These are phyloP conservation scores for Zonotrichia leucophrys DNA, from an alignment of 2,113 vertebrate genomes.

Conservation along the genomic window DNA sequence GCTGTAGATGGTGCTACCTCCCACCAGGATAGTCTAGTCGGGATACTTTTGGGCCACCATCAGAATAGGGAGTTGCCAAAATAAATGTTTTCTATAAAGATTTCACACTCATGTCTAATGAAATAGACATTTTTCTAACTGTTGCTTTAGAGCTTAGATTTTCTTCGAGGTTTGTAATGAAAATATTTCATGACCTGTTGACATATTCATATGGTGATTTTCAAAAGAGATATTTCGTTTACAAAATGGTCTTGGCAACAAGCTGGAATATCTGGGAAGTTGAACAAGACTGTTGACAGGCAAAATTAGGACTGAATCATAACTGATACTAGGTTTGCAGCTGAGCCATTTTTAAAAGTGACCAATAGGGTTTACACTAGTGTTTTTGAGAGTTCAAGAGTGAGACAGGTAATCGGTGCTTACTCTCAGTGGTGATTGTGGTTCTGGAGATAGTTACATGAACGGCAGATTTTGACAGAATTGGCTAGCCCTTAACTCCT, in stretches of 20 bases:
- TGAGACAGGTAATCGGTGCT: not conserved
- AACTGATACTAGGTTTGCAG: slow-evolving; percentile 68
- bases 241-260: slow-evolving; percentile 77
- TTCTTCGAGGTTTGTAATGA: slow-evolving; percentile 77
- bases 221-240: slow-evolving; percentile 77
- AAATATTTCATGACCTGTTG: slow-evolving; percentile 84
- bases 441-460: not conserved
- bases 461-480: not conserved
- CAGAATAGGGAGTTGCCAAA: slow-evolving; percentile 74
- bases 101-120: slow-evolving; percentile 74
- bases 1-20: slow-evolving; percentile 16
- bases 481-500: not conserved
- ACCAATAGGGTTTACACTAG: slow-evolving; percentile 19
- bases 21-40: slow-evolving; percentile 67
- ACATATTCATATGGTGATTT: slow-evolving; percentile 83
- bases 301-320: slow-evolving; percentile 70
- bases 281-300: slow-evolving; percentile 74
- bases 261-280: slow-evolving; percentile 69
- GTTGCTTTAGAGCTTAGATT: slow-evolving; percentile 74
- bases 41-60: slow-evolving; percentile 70
- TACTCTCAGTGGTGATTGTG: not conserved
- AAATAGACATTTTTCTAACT: slow-evolving; percentile 75
- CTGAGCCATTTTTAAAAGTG: slow-evolving; percentile 54
- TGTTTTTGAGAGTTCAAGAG: not conserved
- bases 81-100: slow-evolving; percentile 79